Percentiles rank a stretch among this genome's conserved stretches.
These are phyloP conservation scores for Streptopelia turtur DNA, from an alignment of 2,797 vertebrate species.

Conservation along the genomic window DNA sequence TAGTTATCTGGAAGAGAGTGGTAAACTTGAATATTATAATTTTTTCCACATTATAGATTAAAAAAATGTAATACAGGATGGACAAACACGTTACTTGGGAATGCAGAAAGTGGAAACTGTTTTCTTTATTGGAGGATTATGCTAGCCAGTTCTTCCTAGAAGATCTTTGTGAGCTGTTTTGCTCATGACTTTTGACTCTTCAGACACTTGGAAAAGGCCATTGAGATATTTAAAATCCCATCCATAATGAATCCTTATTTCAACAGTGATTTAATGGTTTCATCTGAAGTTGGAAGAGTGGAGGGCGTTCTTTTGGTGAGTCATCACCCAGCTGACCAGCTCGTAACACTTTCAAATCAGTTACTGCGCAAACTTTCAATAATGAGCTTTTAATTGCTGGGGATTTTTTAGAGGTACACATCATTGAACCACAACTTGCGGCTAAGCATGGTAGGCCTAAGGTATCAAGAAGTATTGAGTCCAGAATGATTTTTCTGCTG, in stretches of 20 bases:
- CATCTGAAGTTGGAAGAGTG: not conserved
- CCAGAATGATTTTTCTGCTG: not conserved
- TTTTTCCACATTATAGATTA: slow-evolving; percentile 11
- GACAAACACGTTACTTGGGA: not conserved
- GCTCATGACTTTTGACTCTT: not conserved
- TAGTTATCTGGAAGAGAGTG: not conserved
- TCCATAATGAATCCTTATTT: not conserved
- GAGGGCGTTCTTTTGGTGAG: not conserved
- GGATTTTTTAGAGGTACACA: not conserved
- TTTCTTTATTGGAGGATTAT: not conserved
- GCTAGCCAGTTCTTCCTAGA: not conserved
- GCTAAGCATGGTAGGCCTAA: not conserved
- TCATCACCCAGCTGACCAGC: not conserved
- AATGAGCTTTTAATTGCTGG: not conserved
- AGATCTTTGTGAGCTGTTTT: not conserved
- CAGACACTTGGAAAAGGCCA: not conserved
- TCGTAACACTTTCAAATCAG: not conserved
- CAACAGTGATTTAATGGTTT: not conserved
- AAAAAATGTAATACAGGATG: not conserved
- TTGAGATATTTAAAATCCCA: not conserved
- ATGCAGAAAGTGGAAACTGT: not conserved
- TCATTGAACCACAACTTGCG: not conserved
- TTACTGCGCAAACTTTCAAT: not conserved
- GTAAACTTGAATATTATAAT: slow-evolving; percentile 31
- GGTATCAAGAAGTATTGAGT: not conserved